These are phyloP conservation scores for Thalassophryne amazonica DNA, from an alignment of 2,797 vertebrate genomes.

Conservation along the genomic window DNA sequence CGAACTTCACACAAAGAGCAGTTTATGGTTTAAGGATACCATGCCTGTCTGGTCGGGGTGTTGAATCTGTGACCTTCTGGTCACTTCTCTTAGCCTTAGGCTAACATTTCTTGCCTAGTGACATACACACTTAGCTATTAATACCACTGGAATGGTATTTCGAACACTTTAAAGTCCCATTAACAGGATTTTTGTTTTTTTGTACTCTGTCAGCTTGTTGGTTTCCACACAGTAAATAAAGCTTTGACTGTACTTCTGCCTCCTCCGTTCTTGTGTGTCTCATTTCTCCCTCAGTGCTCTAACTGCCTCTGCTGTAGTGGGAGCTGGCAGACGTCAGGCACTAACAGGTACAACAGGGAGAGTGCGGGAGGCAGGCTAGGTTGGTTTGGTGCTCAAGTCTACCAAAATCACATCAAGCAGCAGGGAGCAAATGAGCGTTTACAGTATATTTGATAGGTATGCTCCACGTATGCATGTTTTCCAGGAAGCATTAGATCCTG, in stretches of 20 bases:
- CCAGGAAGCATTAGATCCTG: constrained; percentile 57
- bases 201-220: constrained; percentile 25
- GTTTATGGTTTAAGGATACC: too few relatives aligned
- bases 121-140: too few relatives aligned
- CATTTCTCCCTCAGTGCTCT: constrained; percentile 16
- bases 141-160: too few relatives aligned
- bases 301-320: constrained; percentile 29
- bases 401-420: constrained; percentile 65
- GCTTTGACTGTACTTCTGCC: constrained; percentile 32
- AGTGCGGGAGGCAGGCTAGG: constrained; percentile 13
- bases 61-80: too few relatives aligned
- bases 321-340: constrained; percentile 42
- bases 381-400: constrained; percentile 45
- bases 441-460: constrained; percentile 50
- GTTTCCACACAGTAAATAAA: constrained; percentile 36
- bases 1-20: too few relatives aligned
- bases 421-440: constrained; percentile 67
- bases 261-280: constrained; percentile 10
- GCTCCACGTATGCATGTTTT: constrained; percentile 38
- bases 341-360: constrained; percentile 58
- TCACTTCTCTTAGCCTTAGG: too few relatives aligned
- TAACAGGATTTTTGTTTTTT: constrained; percentile 27
- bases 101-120: too few relatives aligned
- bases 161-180: constrained; percentile 33
- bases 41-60: too few relatives aligned